A percentile compares a stretch with the other conserved stretches of the same genome.
Conservation (phyloP, 2,888 invertebrate genomes). For the Ephialtes manifestator region DNA sequence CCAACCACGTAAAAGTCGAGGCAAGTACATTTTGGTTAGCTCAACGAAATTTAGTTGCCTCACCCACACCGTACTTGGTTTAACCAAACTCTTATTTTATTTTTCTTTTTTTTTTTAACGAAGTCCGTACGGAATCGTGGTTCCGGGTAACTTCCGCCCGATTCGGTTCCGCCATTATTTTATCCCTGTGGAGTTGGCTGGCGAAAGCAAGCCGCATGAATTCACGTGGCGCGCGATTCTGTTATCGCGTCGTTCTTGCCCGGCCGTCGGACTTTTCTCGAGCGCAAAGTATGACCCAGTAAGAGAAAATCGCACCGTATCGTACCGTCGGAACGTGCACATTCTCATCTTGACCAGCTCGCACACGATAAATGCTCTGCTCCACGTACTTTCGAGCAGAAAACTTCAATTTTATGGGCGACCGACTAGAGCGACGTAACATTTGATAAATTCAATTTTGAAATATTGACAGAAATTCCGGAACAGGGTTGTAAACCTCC, state of each 20-base stretch:
- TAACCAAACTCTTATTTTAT: background rate
- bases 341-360: slow-evolving; percentile 59
- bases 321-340: slow-evolving; percentile 34
- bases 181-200: slow-evolving; percentile 22
- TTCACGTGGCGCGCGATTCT: slow-evolving; percentile 36
- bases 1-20: too few species aligned
- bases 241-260: slow-evolving; percentile 47
- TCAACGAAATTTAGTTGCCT: background rate
- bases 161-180: slow-evolving; percentile 44
- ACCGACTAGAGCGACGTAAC: background rate
- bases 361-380: background rate
- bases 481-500: background rate
- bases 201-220: slow-evolving; percentile 33
- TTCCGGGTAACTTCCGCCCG: slow-evolving; percentile 23
- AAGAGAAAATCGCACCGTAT: slow-evolving; percentile 42
- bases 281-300: slow-evolving; percentile 52
- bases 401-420: slow-evolving; percentile 34
- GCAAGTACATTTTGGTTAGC: too few species aligned
- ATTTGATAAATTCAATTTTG: slow-evolving; percentile 3
- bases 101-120: background rate
- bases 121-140: background rate
- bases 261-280: slow-evolving; percentile 39
- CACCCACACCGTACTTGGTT: background rate
- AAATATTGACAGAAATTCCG: background rate
- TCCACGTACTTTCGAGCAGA: background rate